A percentile compares a stretch with the other conserved stretches of the same genome.
These are phyloP conservation scores for Cricetomys ansorgei DNA, from an alignment of 2,113 vertebrate genomes.

Conservation along the genomic window DNA sequence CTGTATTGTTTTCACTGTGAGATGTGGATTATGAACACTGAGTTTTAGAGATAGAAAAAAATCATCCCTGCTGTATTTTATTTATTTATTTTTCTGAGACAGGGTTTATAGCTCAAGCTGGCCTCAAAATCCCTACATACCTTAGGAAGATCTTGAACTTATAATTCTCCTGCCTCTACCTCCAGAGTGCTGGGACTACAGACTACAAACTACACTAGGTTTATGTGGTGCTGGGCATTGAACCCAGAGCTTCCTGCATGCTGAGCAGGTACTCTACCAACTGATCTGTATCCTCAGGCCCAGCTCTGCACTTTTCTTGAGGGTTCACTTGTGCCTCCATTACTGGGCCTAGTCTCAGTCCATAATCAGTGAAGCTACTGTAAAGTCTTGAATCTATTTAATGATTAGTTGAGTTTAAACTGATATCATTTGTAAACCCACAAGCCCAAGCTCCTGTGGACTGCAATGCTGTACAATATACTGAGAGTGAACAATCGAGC, in stretches of 20 bases:
- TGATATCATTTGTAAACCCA: neutral
- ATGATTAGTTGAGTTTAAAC: neutral
- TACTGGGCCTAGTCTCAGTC: neutral
- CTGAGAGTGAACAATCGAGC: neutral
- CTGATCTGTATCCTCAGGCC: neutral
- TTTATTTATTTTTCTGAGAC: neutral
- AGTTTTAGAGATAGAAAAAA: neutral
- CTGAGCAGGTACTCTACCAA: neutral
- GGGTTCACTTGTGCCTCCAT: neutral
- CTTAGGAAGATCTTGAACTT: neutral
- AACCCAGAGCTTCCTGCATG: neutral
- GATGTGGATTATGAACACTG: neutral
- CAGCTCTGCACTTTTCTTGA: neutral
- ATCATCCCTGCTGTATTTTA: neutral
- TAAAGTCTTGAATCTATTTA: neutral
- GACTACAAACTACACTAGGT: neutral
- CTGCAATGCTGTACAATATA: neutral
- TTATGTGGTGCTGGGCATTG: neutral
- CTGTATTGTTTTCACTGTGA: neutral
- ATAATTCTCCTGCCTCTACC: neutral
- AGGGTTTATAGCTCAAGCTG: neutral
- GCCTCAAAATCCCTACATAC: neutral
- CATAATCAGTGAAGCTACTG: neutral
- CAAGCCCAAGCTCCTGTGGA: neutral
- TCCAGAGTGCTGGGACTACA: too few species aligned